Evolutionary conservation across 64 coral and sea anemone genomes (phyloP).

Genomic region (Montipora capricornis): DNA sequence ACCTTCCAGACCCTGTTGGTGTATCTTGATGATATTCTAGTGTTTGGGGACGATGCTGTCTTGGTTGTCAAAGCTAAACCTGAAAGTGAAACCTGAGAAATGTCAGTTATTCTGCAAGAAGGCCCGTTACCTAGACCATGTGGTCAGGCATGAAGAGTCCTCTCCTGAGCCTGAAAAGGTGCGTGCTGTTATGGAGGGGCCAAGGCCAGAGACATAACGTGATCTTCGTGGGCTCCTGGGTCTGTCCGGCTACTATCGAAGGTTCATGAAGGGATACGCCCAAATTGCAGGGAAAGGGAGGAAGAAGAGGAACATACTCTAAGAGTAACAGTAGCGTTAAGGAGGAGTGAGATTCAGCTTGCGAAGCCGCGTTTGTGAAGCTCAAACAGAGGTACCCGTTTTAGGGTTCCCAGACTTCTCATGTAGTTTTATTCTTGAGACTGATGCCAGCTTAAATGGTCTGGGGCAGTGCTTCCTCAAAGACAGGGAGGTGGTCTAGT

Average conservation of each 20-base stretch:
- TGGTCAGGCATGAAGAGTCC: conserved; percentile 16
- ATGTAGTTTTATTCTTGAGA: conserved; percentile 52
- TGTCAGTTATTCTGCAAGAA: conserved; percentile 22
- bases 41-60: conserved; percentile 54
- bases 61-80: conserved; percentile 17
- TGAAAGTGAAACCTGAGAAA: not conserved
- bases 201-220: conserved; percentile 35
- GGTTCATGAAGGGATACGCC: conserved; percentile 34
- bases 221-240: conserved; percentile 30
- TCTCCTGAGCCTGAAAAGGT: conserved; percentile 56
- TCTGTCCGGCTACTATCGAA: conserved; percentile 57
- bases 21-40: conserved; percentile 60
- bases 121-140: conserved; percentile 46
- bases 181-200: conserved; percentile 27
- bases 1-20: conserved; percentile 61
- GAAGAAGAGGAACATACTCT: not conserved
- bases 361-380: conserved; percentile 43
- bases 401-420: conserved; percentile 77
- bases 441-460: conserved; percentile 59
- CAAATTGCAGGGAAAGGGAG: not conserved
- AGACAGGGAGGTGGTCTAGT: conserved; percentile 29
- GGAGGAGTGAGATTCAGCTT: conserved; percentile 46
- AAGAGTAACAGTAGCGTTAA: conserved; percentile 15
- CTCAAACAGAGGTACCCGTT: conserved; percentile 65
- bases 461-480: conserved; percentile 73